Percentiles rank a stretch among this genome's conserved stretches.
Conservation (phyloP, 1,140 invertebrate genomes). For the Pteromalus puparum region DNA sequence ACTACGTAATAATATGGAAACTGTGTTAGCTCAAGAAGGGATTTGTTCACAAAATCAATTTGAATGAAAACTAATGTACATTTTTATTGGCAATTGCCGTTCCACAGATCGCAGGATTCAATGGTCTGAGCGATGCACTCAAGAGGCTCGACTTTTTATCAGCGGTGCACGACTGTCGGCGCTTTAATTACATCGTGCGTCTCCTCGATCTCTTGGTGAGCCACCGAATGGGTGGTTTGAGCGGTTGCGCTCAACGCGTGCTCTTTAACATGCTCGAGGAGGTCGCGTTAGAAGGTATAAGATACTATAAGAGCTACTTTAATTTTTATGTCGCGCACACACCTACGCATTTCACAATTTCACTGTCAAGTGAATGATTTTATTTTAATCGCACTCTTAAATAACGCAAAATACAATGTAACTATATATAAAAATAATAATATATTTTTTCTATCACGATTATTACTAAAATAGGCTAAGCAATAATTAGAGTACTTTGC, state of each 20-base stretch:
- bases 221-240: slow-evolving; percentile 80
- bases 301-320: slow-evolving; percentile 42
- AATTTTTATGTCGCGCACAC: neutral
- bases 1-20: too few species aligned
- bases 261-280: slow-evolving; percentile 96
- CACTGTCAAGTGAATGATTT: slow-evolving; percentile 31
- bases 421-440: neutral
- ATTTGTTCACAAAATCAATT: too few species aligned
- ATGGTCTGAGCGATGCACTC: slow-evolving; percentile 95
- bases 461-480: neutral
- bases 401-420: neutral
- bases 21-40: too few species aligned
- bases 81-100: neutral
- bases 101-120: slow-evolving; percentile 92
- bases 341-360: neutral
- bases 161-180: slow-evolving; percentile 93
- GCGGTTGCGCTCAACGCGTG: slow-evolving; percentile 94
- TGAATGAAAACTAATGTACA: too few species aligned
- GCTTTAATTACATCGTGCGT: slow-evolving; percentile 98
- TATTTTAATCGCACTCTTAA: neutral
- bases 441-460: neutral
- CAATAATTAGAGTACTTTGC: too few species aligned
- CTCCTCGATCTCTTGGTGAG: slow-evolving; percentile 92
- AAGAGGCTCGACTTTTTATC: slow-evolving; percentile 95
- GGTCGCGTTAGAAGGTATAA: slow-evolving; percentile 93